Percentiles rank a stretch among this genome's conserved stretches.
phyloP scores from a whole-genome alignment of 1,140 invertebrate genomes.

The Delia radicum region DNA sequence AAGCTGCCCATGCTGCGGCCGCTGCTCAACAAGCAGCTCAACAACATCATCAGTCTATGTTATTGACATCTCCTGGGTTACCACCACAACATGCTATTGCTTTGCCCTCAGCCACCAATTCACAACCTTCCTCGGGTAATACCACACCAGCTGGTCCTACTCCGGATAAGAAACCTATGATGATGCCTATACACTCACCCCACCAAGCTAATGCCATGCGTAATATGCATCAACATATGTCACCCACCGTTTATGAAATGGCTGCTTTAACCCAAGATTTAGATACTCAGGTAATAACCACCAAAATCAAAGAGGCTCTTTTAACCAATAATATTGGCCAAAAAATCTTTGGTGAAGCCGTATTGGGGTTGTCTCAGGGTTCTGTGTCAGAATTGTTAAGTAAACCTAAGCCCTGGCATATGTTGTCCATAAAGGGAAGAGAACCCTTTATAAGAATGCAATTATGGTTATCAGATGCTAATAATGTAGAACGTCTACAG shows the following conservation, averaged over 20 bases:
- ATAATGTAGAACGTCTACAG: constrained; percentile 87
- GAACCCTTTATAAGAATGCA: constrained; percentile 99
- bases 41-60: constrained; percentile 60
- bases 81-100: constrained; percentile 66
- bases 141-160: constrained; percentile 44
- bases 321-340: constrained; percentile 97
- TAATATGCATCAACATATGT: constrained; percentile 75
- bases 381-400: constrained; percentile 95
- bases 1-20: constrained; percentile 58
- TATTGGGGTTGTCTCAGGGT: constrained; percentile 92
- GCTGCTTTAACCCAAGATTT: constrained; percentile 93
- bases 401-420: constrained; percentile 98
- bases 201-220: constrained; percentile 64
- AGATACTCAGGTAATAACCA: constrained; percentile 94
- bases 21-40: constrained; percentile 50
- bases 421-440: constrained; percentile 96
- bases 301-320: constrained; percentile 94
- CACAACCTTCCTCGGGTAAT: constrained; percentile 39
- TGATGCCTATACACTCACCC: constrained; percentile 52
- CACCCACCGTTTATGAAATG: constrained; percentile 92
- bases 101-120: constrained; percentile 51
- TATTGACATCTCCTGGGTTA: constrained; percentile 65
- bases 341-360: constrained; percentile 97
- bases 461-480: constrained; percentile 91
- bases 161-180: constrained; percentile 60